Percentiles rank a stretch among this genome's conserved stretches.
These are phyloP conservation scores for Dicentrarchus labrax DNA, from an alignment of 2,113 vertebrate species.

Conservation along the genomic window DNA sequence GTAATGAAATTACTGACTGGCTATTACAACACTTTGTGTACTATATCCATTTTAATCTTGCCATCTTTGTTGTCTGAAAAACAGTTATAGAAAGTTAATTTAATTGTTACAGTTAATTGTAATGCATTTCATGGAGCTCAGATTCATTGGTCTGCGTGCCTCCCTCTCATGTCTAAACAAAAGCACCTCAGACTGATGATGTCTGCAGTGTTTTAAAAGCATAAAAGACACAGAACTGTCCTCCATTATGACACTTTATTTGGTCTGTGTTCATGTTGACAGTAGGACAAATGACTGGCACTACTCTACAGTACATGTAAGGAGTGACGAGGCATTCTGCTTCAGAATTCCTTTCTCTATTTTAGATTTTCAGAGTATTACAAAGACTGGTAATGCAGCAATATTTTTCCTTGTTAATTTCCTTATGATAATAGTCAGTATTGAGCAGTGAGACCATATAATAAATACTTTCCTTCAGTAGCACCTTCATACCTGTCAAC, in stretches of 20 bases:
- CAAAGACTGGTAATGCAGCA: not conserved
- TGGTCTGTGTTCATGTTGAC: conserved; percentile 3
- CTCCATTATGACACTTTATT: not conserved
- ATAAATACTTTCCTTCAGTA: not conserved
- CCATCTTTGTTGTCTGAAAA: not conserved
- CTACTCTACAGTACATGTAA: not conserved
- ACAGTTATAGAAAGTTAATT: not conserved
- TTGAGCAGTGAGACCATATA: not conserved
- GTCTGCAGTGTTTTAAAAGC: conserved; percentile 11
- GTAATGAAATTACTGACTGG: not conserved
- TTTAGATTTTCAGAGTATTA: not conserved
- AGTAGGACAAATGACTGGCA: not conserved
- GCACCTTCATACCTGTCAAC: conserved; percentile 2
- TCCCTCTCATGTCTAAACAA: not conserved
- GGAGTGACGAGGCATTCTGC: not conserved
- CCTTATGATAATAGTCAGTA: not conserved
- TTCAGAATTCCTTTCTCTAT: not conserved
- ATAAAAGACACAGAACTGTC: not conserved
- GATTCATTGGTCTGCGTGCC: not conserved
- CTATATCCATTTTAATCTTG: not conserved
- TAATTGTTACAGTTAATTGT: not conserved
- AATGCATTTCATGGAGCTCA: not conserved
- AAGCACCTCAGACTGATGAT: not conserved
- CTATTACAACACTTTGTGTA: not conserved
- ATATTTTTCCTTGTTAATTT: not conserved